A percentile compares a stretch with the other conserved stretches of the same genome.
Evolutionary conservation across 53 echinoderm and acorn worm genomes (phyloP).

Genomic region (Hippasteria phrygiana): DNA sequence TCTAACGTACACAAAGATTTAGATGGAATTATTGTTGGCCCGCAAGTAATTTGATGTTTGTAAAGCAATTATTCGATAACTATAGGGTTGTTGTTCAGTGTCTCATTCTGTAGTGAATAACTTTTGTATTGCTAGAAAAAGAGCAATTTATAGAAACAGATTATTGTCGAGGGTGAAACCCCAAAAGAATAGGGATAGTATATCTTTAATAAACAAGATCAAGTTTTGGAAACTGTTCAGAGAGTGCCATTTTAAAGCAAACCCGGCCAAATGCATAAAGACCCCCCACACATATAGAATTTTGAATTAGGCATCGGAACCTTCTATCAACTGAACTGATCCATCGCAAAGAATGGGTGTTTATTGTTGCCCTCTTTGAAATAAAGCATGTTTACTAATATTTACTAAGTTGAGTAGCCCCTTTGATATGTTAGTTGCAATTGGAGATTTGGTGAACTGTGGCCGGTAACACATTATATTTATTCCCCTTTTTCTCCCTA

Average conservation of each 20-base stretch:
- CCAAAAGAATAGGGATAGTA: too few species aligned
- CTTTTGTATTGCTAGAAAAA: too few species aligned
- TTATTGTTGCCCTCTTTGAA: conserved; percentile 21
- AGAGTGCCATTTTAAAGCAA: not conserved
- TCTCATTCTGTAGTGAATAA: too few species aligned
- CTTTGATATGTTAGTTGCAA: not conserved
- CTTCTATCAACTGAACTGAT: not conserved
- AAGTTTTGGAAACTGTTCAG: not conserved
- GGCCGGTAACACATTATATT: not conserved
- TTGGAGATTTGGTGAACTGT: conserved; percentile 9
- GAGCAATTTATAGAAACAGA: too few species aligned
- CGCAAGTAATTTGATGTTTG: too few species aligned
- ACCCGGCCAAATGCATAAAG: not conserved
- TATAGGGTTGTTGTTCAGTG: too few species aligned
- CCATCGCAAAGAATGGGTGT: not conserved
- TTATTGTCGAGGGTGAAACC: too few species aligned
- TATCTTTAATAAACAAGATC: not conserved
- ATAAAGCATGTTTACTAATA: not conserved
- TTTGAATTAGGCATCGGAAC: conserved; percentile 17
- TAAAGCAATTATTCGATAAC: too few species aligned
- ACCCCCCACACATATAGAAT: conserved; percentile 31
- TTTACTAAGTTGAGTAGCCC: not conserved
- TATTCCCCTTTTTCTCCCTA: too few species aligned
- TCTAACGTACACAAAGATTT: too few species aligned
- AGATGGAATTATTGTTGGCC: too few species aligned